Evolutionary conservation across 2,797 vertebrate genomes (phyloP).

Genomic region (Sebastes variabilis): DNA sequence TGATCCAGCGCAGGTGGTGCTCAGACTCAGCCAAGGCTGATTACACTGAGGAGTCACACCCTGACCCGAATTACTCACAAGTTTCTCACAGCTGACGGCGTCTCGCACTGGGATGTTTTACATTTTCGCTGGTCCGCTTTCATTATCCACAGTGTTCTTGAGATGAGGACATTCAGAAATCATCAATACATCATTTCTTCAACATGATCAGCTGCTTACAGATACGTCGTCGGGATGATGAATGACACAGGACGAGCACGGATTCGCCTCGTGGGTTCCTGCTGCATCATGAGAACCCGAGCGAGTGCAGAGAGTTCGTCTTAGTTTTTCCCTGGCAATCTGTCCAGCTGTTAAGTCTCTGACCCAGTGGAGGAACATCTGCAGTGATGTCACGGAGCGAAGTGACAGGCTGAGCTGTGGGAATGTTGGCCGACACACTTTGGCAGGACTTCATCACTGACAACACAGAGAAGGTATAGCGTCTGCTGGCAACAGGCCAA

Average conservation of each 20-base stretch:
- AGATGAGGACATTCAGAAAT: background rate
- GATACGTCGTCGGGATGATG: background rate
- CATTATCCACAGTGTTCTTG: background rate
- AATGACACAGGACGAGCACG: background rate
- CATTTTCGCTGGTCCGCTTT: background rate
- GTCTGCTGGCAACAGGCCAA: background rate
- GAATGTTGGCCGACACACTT: conserved; percentile 8
- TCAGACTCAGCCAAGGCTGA: conserved; percentile 33
- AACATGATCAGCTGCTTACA: background rate
- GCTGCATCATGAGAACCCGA: conserved; percentile 31
- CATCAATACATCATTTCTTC: background rate
- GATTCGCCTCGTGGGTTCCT: background rate
- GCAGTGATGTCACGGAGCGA: conserved; percentile 55
- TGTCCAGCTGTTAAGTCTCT: conserved; percentile 50
- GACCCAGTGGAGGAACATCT: conserved; percentile 60
- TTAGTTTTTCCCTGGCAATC: conserved; percentile 36
- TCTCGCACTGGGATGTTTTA: background rate
- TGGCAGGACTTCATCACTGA: conserved; percentile 17
- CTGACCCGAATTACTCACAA: conserved; percentile 36
- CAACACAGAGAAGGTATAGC: background rate
- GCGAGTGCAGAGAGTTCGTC: background rate
- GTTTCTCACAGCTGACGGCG: conserved; percentile 20
- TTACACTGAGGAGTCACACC: conserved; percentile 41
- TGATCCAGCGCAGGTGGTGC: conserved; percentile 54
- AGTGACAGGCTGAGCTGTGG: conserved; percentile 34